Evolutionary conservation across 2,888 invertebrate genomes (phyloP).

Genomic region (Acrobasis suavella): DNA sequence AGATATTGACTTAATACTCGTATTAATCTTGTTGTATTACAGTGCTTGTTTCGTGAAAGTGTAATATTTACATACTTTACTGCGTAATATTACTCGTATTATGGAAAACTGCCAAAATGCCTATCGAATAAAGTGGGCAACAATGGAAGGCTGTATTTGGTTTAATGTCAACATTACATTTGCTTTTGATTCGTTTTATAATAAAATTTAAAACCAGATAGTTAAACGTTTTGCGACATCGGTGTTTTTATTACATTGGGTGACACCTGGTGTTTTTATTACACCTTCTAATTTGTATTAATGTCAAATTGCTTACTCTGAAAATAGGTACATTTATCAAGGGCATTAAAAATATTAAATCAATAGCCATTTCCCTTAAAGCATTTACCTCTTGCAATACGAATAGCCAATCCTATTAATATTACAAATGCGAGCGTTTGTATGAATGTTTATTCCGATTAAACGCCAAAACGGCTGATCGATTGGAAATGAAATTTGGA

Average conservation of each 20-base stretch:
- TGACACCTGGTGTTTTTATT: not conserved
- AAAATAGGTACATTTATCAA: too few species aligned
- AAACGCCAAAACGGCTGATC: too few species aligned
- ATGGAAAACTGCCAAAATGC: not conserved
- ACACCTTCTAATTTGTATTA: too few species aligned
- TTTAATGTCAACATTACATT: not conserved
- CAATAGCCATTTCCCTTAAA: too few species aligned
- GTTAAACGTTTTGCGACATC: constrained; percentile 3
- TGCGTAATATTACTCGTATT: not conserved
- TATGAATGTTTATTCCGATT: too few species aligned
- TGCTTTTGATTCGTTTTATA: not conserved
- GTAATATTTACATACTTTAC: not conserved
- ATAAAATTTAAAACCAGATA: not conserved
- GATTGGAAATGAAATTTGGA: too few species aligned
- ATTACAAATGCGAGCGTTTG: too few species aligned
- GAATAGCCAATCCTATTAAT: too few species aligned
- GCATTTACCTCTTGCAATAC: too few species aligned
- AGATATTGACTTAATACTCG: not conserved
- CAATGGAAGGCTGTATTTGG: not conserved
- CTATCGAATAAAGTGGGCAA: not conserved
- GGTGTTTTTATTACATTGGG: not conserved
- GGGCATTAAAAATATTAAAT: too few species aligned
- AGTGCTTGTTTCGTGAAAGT: not conserved
- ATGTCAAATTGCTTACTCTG: too few species aligned
- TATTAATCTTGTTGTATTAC: not conserved